Conservation (phyloP, 2,113 vertebrate genomes). For the Gobiocypris rarus region DNA sequence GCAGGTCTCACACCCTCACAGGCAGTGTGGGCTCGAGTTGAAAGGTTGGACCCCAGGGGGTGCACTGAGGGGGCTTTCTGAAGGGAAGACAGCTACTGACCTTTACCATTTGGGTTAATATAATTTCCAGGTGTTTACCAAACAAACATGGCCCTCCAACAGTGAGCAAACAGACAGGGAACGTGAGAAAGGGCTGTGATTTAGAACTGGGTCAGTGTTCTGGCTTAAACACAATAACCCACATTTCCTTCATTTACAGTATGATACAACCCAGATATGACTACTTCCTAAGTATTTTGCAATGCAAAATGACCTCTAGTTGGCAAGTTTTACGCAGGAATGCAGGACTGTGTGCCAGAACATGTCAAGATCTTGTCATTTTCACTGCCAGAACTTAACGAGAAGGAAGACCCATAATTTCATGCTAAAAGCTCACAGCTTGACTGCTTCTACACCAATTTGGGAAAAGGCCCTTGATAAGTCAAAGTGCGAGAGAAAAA, state of each 20-base stretch:
- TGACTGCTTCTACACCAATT: neutral
- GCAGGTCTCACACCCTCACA: slow-evolving; percentile 6
- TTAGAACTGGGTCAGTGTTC: slow-evolving; percentile 1
- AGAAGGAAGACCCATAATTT: slow-evolving; percentile 11
- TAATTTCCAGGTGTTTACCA: slow-evolving; percentile 41
- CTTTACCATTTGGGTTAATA: slow-evolving; percentile 44
- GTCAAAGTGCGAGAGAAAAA: neutral
- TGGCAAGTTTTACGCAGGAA: neutral
- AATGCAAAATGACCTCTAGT: neutral
- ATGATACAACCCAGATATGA: slow-evolving; percentile 15
- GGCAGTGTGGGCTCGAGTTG: slow-evolving; percentile 20
- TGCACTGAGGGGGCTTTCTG: neutral
- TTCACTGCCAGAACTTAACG: slow-evolving; percentile 6
- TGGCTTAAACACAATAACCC: slow-evolving; percentile 19
- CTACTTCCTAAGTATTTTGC: slow-evolving; percentile 16
- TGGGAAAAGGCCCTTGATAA: neutral
- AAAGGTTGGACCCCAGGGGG: slow-evolving; percentile 16
- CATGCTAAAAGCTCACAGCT: slow-evolving; percentile 18
- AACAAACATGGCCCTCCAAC: slow-evolving; percentile 29
- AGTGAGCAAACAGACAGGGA: slow-evolving; percentile 1
- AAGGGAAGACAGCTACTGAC: slow-evolving; percentile 26
- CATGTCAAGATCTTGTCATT: slow-evolving; percentile 20
- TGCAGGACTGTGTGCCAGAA: slow-evolving; percentile 21
- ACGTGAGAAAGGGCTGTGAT: slow-evolving; percentile 16
- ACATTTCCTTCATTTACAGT: slow-evolving; percentile 32